Base-by-base conservation (phyloP, 1,140 invertebrate species). In the Chelonus insularis region DNA sequence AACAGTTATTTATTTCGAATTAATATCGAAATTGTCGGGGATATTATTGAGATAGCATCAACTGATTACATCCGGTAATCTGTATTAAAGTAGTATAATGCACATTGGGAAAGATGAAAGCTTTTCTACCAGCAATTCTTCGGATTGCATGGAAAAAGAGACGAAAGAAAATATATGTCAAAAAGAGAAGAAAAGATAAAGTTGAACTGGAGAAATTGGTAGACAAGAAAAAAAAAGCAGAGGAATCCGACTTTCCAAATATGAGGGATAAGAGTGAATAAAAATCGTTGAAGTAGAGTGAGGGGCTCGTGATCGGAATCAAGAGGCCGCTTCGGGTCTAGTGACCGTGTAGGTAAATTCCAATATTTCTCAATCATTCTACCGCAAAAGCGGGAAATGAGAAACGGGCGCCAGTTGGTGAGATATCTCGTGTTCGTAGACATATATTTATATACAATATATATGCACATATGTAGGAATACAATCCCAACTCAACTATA, bases 321-420 rank as follows among this genome's bases (percentile, higher is more conserved):
- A 45, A 58, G 47, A 65, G 55, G 54, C 9, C 16, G 56, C 21
- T 37, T 62, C 18, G 57, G 60, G 55, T 21, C 43, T 60, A 50
- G 14, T 58, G 50, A 9, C 20, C 45, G 36, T 48, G 23, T 55
- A 57, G 51, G 48, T 62, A 65, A 59, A 62, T 65, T 56, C 59
- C 47, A 57, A 65, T 65, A 65, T 65, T 65, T 57, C 60, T 43
- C 51, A 57, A 62, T 29, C 60, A 56, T 62, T 65, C 56, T 39
- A 55, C 60, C 60, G 41, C 45, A 43, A 58, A 47, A 56, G 34
- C 54, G 54, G 60, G 64, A 63, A 63, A 66, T 66, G 61, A 66
- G 61, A 66, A 63, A 66, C 41, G 43, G 45, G 32, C 51, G 56
- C 60, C 56, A 61, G 34, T 57, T 39, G 45, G 51, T 54, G 34